Evolutionary conservation across 2,888 invertebrate species (phyloP), one percentile per base, ranked within the genome.

Genomic region (Cataglyphis rosenhaueri): DNA sequence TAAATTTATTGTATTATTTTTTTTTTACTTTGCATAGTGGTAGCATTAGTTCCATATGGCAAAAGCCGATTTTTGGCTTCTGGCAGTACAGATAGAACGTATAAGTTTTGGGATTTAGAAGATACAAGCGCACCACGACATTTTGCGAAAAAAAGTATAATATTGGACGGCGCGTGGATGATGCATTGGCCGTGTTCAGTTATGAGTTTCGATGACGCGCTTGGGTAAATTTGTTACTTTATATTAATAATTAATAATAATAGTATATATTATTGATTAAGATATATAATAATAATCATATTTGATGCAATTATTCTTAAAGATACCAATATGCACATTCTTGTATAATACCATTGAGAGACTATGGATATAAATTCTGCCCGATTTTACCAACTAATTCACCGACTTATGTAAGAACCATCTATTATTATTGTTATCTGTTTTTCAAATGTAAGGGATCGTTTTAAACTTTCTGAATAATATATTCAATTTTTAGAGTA

Each of bases 101-200:
- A 96, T 35, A 97, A 96, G 94, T 95, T 97, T 81, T 97, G 97
- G 97, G 97, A 97, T 93, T 95, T 97, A 75, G 93, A 95, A 71
- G 94, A 95, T 86, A 91, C 93, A 57, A 92, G 89, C 35, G 91
- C 89, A 48, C 95, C 95, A 1, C 91, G 95, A 38, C 92, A 89
- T 48, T 85, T 85, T n/a, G 62, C 88, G 3, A 95, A 94, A 85
- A 95, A 94, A 82, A 95, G 95, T 62, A 91, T 95, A 15, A 92
- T 95, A n/a, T 94, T 95, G 0, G 95, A 95, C 89, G 95, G 95
- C 9, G 89, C 94, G 61, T 96, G 96, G 96, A 87, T 95, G 81
- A 94, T 93, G 8, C 94, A 96, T 88, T 96, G 96, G 96, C 92
- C 95, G 52, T 93, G 95, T 78, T 93, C 94, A 71, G 86, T 95